Percentiles rank a stretch among this genome's conserved stretches.
Conservation (phyloP, 2,888 invertebrate species). For the Gymnocheta viridis region DNA sequence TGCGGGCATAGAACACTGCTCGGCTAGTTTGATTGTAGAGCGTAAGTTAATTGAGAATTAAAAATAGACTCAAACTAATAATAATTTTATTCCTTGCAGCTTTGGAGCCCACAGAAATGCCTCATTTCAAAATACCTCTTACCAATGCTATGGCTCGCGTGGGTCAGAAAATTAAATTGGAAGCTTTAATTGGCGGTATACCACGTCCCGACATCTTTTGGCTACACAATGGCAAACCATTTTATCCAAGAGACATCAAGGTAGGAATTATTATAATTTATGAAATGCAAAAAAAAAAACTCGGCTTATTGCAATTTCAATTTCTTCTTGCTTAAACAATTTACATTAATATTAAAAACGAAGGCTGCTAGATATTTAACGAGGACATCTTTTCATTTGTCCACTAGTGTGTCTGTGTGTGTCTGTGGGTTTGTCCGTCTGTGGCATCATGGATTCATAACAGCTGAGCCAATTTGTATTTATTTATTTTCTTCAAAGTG, state of each 20-base stretch:
- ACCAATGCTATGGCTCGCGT: constrained; percentile 88
- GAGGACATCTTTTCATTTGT: too few relatives aligned
- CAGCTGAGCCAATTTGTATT: too few relatives aligned
- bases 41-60: constrained; percentile 83
- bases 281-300: too few relatives aligned
- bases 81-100: constrained; percentile 79
- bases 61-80: neutral
- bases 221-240: constrained; percentile 86
- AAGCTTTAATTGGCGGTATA: constrained; percentile 86
- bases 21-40: constrained; percentile 86
- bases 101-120: constrained; percentile 85
- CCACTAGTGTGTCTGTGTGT: too few relatives aligned
- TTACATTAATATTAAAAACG: neutral
- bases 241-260: constrained; percentile 85
- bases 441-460: too few relatives aligned
- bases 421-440: too few relatives aligned
- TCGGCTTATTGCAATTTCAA: too few relatives aligned
- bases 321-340: too few relatives aligned
- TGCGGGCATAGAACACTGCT: constrained; percentile 86
- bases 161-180: constrained; percentile 88
- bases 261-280: constrained; percentile 81
- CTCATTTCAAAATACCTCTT: constrained; percentile 85
- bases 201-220: constrained; percentile 86
- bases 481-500: too few relatives aligned
- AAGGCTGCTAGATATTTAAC: too few relatives aligned